Percentiles rank a stretch among this genome's conserved stretches.
Conservation (phyloP, 1,140 invertebrate species). For the Drosophila bocki region DNA sequence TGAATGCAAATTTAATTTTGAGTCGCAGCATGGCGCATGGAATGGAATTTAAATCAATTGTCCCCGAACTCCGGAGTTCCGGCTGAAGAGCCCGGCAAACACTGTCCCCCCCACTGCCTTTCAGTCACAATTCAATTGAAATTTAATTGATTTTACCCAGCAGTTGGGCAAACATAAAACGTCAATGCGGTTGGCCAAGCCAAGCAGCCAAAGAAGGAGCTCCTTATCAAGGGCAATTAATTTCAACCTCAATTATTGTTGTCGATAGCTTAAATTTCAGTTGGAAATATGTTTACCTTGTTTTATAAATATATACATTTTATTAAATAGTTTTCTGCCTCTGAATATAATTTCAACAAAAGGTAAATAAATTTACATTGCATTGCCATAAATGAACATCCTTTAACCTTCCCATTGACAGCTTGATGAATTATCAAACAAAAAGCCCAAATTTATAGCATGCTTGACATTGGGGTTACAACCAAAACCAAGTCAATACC, state of each 20-base stretch:
- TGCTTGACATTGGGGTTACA: neutral
- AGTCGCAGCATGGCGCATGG: constrained; percentile 52
- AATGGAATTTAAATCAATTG: constrained; percentile 51
- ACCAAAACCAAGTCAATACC: too few relatives aligned
- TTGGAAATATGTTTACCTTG: neutral
- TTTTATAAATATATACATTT: neutral
- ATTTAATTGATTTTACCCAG: constrained; percentile 67
- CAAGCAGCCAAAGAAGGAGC: constrained; percentile 13
- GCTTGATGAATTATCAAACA: constrained; percentile 1
- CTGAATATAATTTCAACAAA: neutral
- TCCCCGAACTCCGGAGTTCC: neutral
- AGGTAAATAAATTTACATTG: neutral
- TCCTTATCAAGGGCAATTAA: constrained; percentile 36
- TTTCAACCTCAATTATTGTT: constrained; percentile 6
- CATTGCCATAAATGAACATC: neutral
- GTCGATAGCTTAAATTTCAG: neutral
- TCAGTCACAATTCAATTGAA: constrained; percentile 58
- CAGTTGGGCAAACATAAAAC: constrained; percentile 41
- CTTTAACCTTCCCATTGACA: neutral
- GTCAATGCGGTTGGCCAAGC: constrained; percentile 25
- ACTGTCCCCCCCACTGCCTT: neutral
- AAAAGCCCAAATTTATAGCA: constrained; percentile 6
- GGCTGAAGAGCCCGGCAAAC: constrained; percentile 6
- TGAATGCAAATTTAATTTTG: constrained; percentile 65
- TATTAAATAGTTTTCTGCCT: neutral